Base-by-base conservation (phyloP, 2,888 invertebrate genomes). In the Hyposoter didymator region DNA sequence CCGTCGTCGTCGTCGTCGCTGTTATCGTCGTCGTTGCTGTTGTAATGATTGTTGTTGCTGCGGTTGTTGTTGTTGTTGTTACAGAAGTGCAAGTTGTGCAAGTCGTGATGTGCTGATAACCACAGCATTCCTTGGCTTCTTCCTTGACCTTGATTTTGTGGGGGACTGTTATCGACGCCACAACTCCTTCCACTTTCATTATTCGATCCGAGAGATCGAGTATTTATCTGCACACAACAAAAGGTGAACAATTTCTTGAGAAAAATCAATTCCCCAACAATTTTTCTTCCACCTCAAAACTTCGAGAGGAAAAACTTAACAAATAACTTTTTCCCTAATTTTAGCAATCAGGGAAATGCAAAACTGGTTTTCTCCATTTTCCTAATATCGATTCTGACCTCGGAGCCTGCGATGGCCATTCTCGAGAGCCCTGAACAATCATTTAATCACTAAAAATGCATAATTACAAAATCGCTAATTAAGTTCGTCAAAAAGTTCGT, bases 111-210 rank as follows among this genome's bases (percentile, higher is more conserved):
- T 90, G 88, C 78, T 90, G 91, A 83, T 89, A 90, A 78, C 87
- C 88, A 78, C 90, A 89, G 87, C 92, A 92, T 89, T 93, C 93
- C 88, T 91, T 92, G 64, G 90, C 88, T 85, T 94, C 94, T 89
- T 94, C 93, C 88, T 94, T 93, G 79, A 94, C 92, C 90, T 93
- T 93, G 89, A 93, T 90, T 89, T 92, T 93, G 87, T 92, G 91
- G 84, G 90, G 90, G 32, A 91, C 87, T n/a, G 89, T 83, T 78
- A 89, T 89, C 55, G 91, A 84, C 59, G 90, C 89, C 82, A 89
- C 89, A 85, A 84, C 74, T 80, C 91, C 91, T 88, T 93, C 93
- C 86, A 91, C 92, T 92, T 93, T 94, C 94, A 93, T 93, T 82
- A 89, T 92, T 81, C 81, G 78, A 32, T 55, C 78, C 67, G 66